Base-by-base conservation (phyloP, 2,113 vertebrate genomes). In the Xenopus borealis region DNA sequence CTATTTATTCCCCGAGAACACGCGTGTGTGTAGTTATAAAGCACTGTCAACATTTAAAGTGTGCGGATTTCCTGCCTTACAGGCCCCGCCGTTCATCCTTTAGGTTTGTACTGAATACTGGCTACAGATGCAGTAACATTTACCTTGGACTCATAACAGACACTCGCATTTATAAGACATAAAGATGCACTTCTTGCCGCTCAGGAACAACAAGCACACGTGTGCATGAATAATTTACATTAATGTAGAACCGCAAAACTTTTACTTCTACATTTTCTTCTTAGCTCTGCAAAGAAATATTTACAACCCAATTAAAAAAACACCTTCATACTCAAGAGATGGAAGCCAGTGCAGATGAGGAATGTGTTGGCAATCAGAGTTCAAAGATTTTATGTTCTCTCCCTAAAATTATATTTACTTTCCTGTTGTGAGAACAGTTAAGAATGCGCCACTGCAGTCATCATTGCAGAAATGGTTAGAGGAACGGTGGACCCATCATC, bases 371-470 rank as follows among this genome's bases (percentile, higher is more conserved):
- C 33, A 66, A 66, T n/a, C 13, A 46, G 3, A 66, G 55, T 66
- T 66, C 14, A 58, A 53, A 47, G 65, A 62, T 61, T 68, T 68
- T 68, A 68, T 33, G 40, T 62, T 27, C 19, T 58, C 53, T 74
- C 66, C 63, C 72, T 74, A 68, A 61, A 75, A 23, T 47, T 50
- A 45, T 68, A 62, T 75, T 75, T 75, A 53, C 65, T 68, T 75
- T 68, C 72, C 65, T 75, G 72, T 68, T 68, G 55, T 61, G 27
- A 14, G 27, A 75, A n/a, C 53, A 45, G 30, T 66, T 73, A 66
- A 66, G 62, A 72, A 50, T 12, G 63, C 40, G 66, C 18, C 50
- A 33, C 10, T 18, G 62, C 62, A 72, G 55, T 57, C 16, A 72
- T 57, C 71, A 27, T 13, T 50, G 33, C 33, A 40, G 33, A 40